Evolutionary conservation across 2,888 invertebrate species (phyloP).

Genomic region (Cheilosia soror): DNA sequence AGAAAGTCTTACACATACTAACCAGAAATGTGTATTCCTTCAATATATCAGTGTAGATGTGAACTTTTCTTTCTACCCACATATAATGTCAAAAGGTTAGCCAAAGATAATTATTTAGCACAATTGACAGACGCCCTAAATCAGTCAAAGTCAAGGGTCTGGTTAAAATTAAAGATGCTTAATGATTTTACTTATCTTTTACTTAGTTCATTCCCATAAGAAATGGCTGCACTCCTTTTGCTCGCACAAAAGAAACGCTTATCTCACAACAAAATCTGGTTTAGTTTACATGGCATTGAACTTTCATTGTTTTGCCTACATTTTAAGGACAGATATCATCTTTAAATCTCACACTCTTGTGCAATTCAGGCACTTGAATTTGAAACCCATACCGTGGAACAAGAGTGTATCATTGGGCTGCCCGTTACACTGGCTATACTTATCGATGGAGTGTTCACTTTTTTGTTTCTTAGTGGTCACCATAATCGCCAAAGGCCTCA

Average conservation of each 20-base stretch:
- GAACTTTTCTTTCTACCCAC: too few relatives aligned
- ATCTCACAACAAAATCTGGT: constrained; percentile 25
- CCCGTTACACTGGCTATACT: neutral
- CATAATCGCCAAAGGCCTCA: constrained; percentile 28
- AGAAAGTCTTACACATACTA: too few relatives aligned
- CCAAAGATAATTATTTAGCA: too few relatives aligned
- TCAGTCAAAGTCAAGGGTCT: too few relatives aligned
- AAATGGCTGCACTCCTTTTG: neutral
- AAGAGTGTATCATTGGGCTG: constrained; percentile 7
- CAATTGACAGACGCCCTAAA: too few relatives aligned
- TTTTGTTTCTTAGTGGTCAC: constrained; percentile 29
- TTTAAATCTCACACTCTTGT: constrained; percentile 30
- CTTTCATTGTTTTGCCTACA: constrained; percentile 44
- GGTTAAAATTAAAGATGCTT: too few relatives aligned
- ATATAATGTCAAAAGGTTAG: too few relatives aligned
- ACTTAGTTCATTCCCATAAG: neutral
- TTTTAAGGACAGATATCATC: constrained; percentile 30
- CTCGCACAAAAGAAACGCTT: constrained; percentile 5
- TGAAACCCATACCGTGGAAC: constrained; percentile 33
- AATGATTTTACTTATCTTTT: too few relatives aligned
- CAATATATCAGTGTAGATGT: too few relatives aligned
- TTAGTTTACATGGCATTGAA: constrained; percentile 62
- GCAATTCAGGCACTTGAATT: constrained; percentile 33
- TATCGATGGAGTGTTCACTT: constrained; percentile 33
- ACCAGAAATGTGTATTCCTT: too few relatives aligned